Evolutionary conservation across 2,888 invertebrate genomes (phyloP), one percentile per base, ranked within the genome.

Genomic region (Torymus aiolomorphi): DNA sequence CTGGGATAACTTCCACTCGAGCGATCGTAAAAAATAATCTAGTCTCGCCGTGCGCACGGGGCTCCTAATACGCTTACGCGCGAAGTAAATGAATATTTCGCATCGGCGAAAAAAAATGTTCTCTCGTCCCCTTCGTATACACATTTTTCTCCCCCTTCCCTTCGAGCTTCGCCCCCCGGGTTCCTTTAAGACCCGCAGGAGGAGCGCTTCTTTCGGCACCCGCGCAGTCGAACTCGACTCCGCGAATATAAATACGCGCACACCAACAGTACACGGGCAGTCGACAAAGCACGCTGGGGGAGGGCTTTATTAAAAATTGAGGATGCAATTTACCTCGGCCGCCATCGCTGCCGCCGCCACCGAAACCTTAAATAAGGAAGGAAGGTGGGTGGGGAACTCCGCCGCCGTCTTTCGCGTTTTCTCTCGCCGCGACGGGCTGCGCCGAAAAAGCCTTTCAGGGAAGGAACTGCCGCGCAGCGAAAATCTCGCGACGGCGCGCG

Each of bases 281-380:
- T 86, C 86, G 85, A 88, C 87, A 88, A 88, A 88, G 86, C 85
- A 85, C 84, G 84, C 83, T 82, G 85, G 62, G 62, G 42, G 61
- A 54, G 76, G 83, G 86, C 87, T 88, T 89, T 89, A 89, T 89
- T 88, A 89, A 89, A 89, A 89, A 89, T 89, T 88, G 89, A 89
- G 87, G 87, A 88, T 88, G 88, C 89, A 89, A 89, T 89, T 89
- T 88, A 86, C 87, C 88, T 87, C 86, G 84, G 87, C 83, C 54
- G 61, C 51, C 20, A n/a, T n/a, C n/a, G n/a, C n/a, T n/a, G 2
- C 66, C 57, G 2, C 42, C 24, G 20, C 84, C 84, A 83, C 83
- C 84, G 62, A 61, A 71, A 78, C 71, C 86, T 88, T 89, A 88
- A 89, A 89, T 89, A 89, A 87, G 86, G 83, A 83, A 89, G 85